Percentiles rank a stretch among this genome's conserved stretches.
These are phyloP conservation scores for Sorex fumeus DNA, from an alignment of 2,113 vertebrate species.

Conservation along the genomic window DNA sequence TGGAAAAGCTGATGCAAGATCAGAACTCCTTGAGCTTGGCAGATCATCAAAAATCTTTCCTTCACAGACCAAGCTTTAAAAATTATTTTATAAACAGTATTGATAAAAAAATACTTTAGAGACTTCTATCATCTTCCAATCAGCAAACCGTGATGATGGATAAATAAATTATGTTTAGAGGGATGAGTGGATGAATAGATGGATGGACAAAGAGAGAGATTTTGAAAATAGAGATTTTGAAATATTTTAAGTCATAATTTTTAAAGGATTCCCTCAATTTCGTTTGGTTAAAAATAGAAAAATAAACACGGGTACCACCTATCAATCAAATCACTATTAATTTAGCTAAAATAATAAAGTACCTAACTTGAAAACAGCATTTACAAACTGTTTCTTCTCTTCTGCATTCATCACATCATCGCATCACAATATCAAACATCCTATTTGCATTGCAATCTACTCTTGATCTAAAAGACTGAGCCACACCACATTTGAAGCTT, in stretches of 20 bases:
- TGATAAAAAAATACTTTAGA: conserved; percentile 10
- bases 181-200: neutral
- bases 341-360: conserved; percentile 61
- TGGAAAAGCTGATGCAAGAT: conserved; percentile 20
- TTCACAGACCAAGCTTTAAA: conserved; percentile 5
- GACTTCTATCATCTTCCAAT: neutral
- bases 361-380: conserved; percentile 70
- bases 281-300: conserved; percentile 73
- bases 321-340: conserved; percentile 63
- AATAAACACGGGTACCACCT: conserved; percentile 58
- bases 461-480: conserved; percentile 91
- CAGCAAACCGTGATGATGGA: neutral
- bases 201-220: neutral
- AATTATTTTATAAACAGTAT: conserved; percentile 7
- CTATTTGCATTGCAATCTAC: conserved; percentile 84
- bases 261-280: conserved; percentile 21
- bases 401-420: neutral
- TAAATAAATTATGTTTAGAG: neutral
- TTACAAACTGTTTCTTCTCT: conserved; percentile 41
- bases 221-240: neutral
- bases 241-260: conserved; percentile 32
- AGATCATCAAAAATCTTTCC: neutral
- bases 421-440: conserved; percentile 81
- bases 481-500: conserved; percentile 92
- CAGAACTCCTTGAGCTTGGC: neutral